phyloP scores from a whole-genome alignment of 2,797 vertebrate species.

The Mus caroli region DNA sequence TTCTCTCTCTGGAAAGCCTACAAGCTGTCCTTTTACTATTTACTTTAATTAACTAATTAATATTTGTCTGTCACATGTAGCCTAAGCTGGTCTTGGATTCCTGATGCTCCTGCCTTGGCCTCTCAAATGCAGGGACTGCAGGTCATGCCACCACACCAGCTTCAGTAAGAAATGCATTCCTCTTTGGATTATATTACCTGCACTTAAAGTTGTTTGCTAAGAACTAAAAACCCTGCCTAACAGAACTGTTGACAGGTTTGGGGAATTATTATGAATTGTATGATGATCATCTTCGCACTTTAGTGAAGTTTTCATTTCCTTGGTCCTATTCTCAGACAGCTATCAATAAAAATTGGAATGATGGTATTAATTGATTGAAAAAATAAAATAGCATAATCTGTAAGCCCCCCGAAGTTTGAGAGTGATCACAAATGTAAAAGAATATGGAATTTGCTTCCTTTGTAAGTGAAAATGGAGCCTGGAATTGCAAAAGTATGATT shows the following conservation, averaged over 20 bases:
- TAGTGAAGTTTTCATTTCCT: not conserved
- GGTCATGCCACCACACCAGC: not conserved
- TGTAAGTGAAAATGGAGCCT: not conserved
- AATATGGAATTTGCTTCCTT: not conserved
- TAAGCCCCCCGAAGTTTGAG: not conserved
- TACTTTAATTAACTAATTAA: not conserved
- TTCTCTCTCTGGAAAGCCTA: not conserved
- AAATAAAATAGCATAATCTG: not conserved
- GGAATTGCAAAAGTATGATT: not conserved
- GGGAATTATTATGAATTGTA: not conserved
- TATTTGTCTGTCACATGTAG: not conserved
- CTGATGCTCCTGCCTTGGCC: not conserved
- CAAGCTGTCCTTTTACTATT: not conserved
- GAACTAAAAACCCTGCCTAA: not conserved
- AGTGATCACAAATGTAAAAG: not conserved
- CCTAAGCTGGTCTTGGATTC: not conserved
- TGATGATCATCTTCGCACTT: not conserved
- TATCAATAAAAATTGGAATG: not conserved
- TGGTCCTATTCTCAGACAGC: not conserved
- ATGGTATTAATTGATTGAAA: not conserved
- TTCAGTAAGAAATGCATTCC: not conserved
- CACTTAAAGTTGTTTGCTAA: not conserved
- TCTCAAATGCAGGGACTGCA: not conserved
- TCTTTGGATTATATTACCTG: not conserved
- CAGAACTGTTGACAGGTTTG: not conserved